These are phyloP conservation scores for Phocoena phocoena DNA, from an alignment of 2,113 vertebrate species.

Conservation along the genomic window DNA sequence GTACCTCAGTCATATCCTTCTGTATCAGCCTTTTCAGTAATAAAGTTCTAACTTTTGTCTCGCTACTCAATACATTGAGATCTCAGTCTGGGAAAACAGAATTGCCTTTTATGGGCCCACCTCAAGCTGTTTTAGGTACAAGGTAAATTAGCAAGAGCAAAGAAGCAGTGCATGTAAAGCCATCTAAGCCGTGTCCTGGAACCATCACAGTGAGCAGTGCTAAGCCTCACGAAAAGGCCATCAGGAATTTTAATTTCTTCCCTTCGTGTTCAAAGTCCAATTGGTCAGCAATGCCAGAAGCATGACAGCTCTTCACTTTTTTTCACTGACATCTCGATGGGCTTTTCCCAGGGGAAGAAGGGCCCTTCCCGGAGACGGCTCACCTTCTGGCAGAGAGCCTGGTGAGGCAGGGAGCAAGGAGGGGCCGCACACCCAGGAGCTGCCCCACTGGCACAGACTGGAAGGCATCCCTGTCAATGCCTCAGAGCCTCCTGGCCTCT, in stretches of 20 bases:
- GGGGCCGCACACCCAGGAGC: neutral
- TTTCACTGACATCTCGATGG: neutral
- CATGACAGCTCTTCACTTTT: neutral
- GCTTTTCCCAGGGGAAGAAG: neutral
- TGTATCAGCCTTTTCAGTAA: neutral
- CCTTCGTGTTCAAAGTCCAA: neutral
- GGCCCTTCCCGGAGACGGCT: neutral
- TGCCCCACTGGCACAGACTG: neutral
- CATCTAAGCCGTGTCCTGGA: neutral
- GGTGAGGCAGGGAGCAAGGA: neutral
- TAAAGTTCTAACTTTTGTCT: neutral
- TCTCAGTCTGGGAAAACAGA: neutral
- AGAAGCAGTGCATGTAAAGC: neutral
- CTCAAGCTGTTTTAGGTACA: neutral
- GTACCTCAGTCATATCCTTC: neutral
- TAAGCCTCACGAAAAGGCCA: neutral
- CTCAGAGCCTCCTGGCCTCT: neutral
- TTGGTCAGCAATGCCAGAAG: neutral
- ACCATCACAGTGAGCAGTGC: neutral
- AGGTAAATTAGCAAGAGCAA: slow-evolving; percentile 1
- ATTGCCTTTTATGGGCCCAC: neutral
- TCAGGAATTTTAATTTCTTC: neutral
- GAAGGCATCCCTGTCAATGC: neutral
- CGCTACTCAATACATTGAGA: neutral
- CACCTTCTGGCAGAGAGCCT: neutral